Evolutionary conservation across 2,113 vertebrate genomes (phyloP).

Genomic region (Bambusicola thoracicus): DNA sequence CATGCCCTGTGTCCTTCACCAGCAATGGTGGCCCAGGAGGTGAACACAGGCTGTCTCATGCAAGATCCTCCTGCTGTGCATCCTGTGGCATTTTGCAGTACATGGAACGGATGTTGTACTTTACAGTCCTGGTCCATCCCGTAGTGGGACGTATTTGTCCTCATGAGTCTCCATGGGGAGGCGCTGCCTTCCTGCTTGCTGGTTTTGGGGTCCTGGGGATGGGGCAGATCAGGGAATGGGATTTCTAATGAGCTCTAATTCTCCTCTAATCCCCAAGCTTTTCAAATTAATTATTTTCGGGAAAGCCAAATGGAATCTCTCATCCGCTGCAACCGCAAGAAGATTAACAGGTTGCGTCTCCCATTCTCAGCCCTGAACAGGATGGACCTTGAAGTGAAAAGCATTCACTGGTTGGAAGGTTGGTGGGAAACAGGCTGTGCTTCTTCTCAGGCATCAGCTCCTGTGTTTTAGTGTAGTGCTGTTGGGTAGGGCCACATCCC

Average conservation of each 20-base stretch:
- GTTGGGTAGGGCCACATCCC: background rate
- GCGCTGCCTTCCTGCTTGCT: background rate
- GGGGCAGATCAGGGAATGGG: background rate
- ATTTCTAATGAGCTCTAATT: background rate
- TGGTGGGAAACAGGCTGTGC: background rate
- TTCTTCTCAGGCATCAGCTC: background rate
- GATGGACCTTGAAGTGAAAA: background rate
- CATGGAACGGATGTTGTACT: background rate
- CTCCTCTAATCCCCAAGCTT: background rate
- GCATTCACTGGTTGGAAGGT: rapidly evolving
- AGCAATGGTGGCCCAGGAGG: background rate
- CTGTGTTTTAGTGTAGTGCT: background rate
- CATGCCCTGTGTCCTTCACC: rapidly evolving
- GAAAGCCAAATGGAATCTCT: background rate
- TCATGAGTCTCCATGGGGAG: background rate
- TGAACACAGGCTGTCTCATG: background rate
- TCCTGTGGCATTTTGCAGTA: rapidly evolving
- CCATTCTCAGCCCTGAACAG: background rate
- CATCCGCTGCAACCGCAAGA: background rate
- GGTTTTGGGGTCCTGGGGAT: background rate
- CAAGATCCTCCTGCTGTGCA: background rate
- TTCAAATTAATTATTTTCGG: background rate
- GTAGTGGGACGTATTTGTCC: background rate
- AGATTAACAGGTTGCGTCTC: background rate
- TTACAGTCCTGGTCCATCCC: background rate